Evolutionary conservation across 2,113 vertebrate genomes (phyloP).

Genomic region (Argyrosomus japonicus): DNA sequence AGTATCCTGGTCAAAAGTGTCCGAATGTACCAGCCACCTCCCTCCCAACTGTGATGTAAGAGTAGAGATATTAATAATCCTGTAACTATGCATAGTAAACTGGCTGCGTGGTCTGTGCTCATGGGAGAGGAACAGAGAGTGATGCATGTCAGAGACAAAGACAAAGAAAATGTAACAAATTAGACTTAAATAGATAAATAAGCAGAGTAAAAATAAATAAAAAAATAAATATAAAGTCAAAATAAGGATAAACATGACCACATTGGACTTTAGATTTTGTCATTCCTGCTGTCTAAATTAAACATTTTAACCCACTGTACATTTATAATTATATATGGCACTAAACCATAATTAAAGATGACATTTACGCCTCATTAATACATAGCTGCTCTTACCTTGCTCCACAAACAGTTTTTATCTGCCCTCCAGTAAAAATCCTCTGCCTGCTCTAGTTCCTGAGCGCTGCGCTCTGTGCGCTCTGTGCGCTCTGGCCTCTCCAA

Average conservation of each 20-base stretch:
- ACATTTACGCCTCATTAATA: not conserved
- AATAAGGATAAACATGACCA: not conserved
- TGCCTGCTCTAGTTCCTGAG: constrained; percentile 20
- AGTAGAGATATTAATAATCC: constrained; percentile 79
- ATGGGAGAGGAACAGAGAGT: constrained; percentile 1
- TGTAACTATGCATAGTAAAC: constrained; percentile 80
- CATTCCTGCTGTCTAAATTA: not conserved
- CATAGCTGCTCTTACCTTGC: constrained; percentile 58
- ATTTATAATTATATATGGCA: not conserved
- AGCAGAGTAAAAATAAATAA: not conserved
- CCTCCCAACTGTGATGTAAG: constrained; percentile 76
- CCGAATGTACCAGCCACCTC: constrained; percentile 60
- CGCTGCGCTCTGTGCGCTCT: not conserved
- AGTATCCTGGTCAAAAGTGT: constrained; percentile 53
- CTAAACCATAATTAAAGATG: not conserved
- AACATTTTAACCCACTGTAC: not conserved
- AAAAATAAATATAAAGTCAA: not conserved
- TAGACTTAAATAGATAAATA: not conserved
- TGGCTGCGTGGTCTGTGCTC: constrained; percentile 12
- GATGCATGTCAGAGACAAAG: not conserved
- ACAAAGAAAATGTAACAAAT: not conserved
- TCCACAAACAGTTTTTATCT: not conserved
- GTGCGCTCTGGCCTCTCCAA: constrained; percentile 27
- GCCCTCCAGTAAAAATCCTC: constrained; percentile 52
- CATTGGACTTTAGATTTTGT: not conserved